These are phyloP conservation scores for Paramuricea clavata DNA, from an alignment of 92 coral and sea anemone genomes.

Conservation along the genomic window DNA sequence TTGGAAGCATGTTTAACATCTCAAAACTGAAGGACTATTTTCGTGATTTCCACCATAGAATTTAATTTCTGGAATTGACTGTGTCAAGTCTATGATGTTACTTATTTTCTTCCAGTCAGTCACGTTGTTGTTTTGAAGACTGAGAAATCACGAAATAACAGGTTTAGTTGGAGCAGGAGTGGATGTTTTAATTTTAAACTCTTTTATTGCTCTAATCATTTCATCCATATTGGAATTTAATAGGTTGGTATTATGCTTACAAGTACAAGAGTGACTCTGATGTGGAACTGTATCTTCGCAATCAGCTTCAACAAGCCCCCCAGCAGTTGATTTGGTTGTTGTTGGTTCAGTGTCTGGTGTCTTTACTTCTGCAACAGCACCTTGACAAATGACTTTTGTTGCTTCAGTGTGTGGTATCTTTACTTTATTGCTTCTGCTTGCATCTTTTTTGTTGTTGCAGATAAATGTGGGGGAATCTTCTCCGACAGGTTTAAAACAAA, in stretches of 20 bases:
- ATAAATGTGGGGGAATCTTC: background rate
- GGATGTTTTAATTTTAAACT: background rate
- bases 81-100: background rate
- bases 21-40: slow-evolving; percentile 6
- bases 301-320: background rate
- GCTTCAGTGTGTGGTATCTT: background rate
- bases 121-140: background rate
- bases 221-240: slow-evolving; percentile 22
- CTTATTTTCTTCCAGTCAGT: background rate
- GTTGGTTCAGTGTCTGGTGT: background rate
- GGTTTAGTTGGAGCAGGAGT: background rate
- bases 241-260: background rate
- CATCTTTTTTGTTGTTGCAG: background rate
- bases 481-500: background rate
- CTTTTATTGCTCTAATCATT: background rate
- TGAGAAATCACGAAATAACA: background rate
- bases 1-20: slow-evolving; percentile 12
- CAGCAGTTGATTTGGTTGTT: background rate
- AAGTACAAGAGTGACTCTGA: background rate
- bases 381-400: background rate
- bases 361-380: background rate
- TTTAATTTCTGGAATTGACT: slow-evolving; percentile 7
- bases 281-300: slow-evolving; percentile 9
- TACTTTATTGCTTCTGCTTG: slow-evolving; percentile 18
- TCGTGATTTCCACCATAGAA: slow-evolving; percentile 26